Evolutionary conservation across 53 echinoderm and acorn worm species (phyloP).

Genomic region (Actinopyga echinites): DNA sequence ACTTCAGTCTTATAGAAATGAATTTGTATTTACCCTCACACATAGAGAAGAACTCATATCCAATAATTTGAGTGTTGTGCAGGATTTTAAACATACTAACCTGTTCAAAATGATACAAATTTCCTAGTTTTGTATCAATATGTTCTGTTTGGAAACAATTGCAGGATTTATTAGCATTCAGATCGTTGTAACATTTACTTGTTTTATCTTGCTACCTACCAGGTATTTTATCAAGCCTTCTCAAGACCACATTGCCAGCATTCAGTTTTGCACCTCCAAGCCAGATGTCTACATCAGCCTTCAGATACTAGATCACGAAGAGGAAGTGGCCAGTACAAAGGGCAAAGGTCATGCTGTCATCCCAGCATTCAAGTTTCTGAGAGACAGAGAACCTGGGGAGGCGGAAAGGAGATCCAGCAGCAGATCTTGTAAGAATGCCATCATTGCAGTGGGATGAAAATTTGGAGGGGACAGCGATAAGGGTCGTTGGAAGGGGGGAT

Average conservation of each 20-base stretch:
- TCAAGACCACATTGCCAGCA: constrained; percentile 91
- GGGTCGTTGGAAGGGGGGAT: constrained; percentile 37
- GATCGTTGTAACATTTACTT: neutral
- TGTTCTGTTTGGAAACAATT: neutral
- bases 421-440: constrained; percentile 74
- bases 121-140: neutral
- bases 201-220: neutral
- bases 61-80: too few species aligned
- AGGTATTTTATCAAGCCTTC: constrained; percentile 82
- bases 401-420: constrained; percentile 85
- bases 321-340: constrained; percentile 70
- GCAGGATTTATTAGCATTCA: neutral
- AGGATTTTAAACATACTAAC: too few species aligned
- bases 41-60: too few species aligned
- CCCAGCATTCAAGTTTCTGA: constrained; percentile 93
- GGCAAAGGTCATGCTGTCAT: constrained; percentile 99
- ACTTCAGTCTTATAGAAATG: too few species aligned
- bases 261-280: constrained; percentile 94
- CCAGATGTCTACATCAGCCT: constrained; percentile 95
- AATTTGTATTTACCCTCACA: too few species aligned
- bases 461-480: neutral
- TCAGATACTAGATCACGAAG: constrained; percentile 90
- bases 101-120: too few species aligned
- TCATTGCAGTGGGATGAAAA: constrained; percentile 72
- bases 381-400: constrained; percentile 88